Evolutionary conservation across 2,113 vertebrate species (phyloP).

Genomic region (Cyrtonyx montezumae): DNA sequence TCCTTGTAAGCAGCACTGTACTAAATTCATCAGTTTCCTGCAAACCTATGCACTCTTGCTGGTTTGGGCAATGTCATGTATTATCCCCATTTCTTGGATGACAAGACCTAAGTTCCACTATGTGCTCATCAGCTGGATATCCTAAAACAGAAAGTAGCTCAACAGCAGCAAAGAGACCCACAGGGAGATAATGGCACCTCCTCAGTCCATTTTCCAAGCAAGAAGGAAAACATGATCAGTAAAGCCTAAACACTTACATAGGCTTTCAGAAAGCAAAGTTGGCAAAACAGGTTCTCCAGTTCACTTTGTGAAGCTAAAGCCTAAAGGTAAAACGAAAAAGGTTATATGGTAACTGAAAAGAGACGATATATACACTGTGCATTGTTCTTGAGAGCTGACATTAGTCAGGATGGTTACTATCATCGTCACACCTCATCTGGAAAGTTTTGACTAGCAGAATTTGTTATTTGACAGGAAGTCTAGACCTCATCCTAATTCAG

Average conservation of each 20-base stretch:
- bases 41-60: neutral
- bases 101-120: neutral
- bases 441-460: conserved; percentile 44
- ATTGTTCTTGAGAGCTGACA: neutral
- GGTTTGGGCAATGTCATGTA: neutral
- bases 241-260: neutral
- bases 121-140: neutral
- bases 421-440: neutral
- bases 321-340: fast-evolving
- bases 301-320: neutral
- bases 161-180: neutral
- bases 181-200: neutral
- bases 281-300: neutral
- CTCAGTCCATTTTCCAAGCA: neutral
- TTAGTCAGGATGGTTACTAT: neutral
- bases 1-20: neutral
- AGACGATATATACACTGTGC: neutral
- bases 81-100: neutral
- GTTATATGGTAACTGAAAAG: neutral
- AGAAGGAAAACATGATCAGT: neutral
- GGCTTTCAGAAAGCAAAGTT: neutral
- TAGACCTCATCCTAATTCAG: neutral
- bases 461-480: conserved; percentile 28
- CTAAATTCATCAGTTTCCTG: neutral
- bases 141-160: neutral